Evolutionary conservation across 2,888 invertebrate genomes (phyloP).

Genomic region (Diaperis boleti): DNA sequence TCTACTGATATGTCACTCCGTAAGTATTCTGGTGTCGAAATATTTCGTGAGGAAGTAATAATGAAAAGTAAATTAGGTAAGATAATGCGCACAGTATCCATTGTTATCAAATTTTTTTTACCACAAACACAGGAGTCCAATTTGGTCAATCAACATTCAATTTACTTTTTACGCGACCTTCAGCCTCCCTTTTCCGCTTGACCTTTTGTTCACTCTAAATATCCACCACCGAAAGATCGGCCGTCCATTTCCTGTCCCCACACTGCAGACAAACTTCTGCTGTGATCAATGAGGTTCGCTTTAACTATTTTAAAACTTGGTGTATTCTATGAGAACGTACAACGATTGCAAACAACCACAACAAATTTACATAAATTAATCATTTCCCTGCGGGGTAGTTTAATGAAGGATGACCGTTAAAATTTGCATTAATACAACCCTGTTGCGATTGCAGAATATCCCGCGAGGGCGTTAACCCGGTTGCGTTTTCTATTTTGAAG

Average conservation of each 20-base stretch:
- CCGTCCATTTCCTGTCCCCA: not conserved
- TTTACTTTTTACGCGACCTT: constrained; percentile 2
- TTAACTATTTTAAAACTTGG: not conserved
- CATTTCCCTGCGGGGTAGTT: constrained; percentile 13
- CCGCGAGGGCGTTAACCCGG: constrained; percentile 13
- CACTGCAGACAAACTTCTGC: not conserved
- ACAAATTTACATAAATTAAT: constrained; percentile 27
- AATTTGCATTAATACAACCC: constrained; percentile 22
- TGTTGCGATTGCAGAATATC: constrained; percentile 17
- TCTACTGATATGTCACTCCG: too few relatives aligned
- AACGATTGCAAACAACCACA: constrained; percentile 12
- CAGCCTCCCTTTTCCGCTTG: constrained; percentile 2
- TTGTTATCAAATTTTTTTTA: too few relatives aligned
- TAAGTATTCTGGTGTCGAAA: too few relatives aligned
- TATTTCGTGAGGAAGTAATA: too few relatives aligned
- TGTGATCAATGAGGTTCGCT: not conserved
- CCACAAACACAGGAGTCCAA: too few relatives aligned
- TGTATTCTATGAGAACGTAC: not conserved
- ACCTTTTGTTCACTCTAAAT: not conserved
- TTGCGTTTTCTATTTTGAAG: not conserved
- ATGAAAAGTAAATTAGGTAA: too few relatives aligned
- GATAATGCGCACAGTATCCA: too few relatives aligned
- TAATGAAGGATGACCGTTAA: constrained; percentile 22
- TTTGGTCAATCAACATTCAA: constrained; percentile 2
- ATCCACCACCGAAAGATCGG: not conserved